phyloP scores from a whole-genome alignment of 2,888 invertebrate species.

The Andrena bicolor region DNA sequence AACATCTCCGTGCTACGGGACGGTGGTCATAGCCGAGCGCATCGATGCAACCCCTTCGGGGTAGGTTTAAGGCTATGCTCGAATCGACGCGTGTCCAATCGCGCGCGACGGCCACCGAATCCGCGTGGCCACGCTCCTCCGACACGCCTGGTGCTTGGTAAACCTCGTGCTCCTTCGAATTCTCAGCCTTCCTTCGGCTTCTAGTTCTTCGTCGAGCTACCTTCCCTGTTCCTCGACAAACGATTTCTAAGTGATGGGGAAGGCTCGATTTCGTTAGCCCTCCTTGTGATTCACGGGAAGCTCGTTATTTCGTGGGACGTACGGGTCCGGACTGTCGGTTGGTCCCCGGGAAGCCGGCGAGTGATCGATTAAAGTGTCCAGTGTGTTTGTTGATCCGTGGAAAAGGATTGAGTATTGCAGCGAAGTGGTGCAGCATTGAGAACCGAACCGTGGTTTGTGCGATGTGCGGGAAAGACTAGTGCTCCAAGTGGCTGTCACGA shows the following conservation, averaged over 20 bases:
- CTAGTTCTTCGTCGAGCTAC: not conserved
- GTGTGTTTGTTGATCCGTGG: not conserved
- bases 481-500: not conserved
- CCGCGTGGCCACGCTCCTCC: not conserved
- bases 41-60: slow-evolving; percentile 9
- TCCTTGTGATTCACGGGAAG: not conserved
- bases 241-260: no score
- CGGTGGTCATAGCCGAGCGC: not conserved
- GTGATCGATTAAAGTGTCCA: slow-evolving; percentile 18
- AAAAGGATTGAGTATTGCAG: not conserved
- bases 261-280: not conserved
- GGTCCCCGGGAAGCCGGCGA: not conserved
- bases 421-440: slow-evolving; percentile 11
- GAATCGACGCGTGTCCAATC: slow-evolving; percentile 20
- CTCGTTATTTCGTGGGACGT: not conserved
- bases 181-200: not conserved
- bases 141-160: not conserved
- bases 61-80: slow-evolving; percentile 19
- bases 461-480: not conserved
- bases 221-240: no score
- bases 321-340: not conserved
- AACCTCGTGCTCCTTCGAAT: not conserved
- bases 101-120: slow-evolving; percentile 25
- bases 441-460: not conserved
- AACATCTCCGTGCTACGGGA: not conserved